These are phyloP conservation scores for Rhizomys pruinosus DNA, from an alignment of 2,113 vertebrate species.

Conservation along the genomic window DNA sequence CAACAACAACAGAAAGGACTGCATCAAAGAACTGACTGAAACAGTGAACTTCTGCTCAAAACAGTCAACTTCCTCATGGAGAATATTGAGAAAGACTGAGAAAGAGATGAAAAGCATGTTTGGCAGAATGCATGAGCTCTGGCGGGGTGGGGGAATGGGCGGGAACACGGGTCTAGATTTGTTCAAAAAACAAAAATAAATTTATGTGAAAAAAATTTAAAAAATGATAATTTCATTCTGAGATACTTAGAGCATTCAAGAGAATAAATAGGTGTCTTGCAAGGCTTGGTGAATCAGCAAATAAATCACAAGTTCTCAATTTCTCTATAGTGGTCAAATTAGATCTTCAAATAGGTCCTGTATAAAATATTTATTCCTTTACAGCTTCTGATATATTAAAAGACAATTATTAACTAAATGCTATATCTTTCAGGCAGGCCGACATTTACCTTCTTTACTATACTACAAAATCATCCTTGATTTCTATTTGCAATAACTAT, in stretches of 20 bases:
- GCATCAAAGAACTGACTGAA: conserved; percentile 16
- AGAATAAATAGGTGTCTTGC: neutral
- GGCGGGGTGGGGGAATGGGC: too few species aligned
- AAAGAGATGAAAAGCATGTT: too few species aligned
- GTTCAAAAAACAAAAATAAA: too few species aligned
- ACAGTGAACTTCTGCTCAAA: too few species aligned
- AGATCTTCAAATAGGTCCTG: neutral
- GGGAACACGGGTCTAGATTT: too few species aligned
- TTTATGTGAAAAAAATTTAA: too few species aligned
- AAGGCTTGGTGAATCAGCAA: neutral
- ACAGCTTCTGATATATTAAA: neutral
- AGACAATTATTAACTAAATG: conserved; percentile 36
- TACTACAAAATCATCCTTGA: neutral
- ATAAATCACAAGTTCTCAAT: conserved; percentile 17
- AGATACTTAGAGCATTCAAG: neutral
- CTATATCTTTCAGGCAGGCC: neutral
- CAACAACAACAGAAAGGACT: too few species aligned
- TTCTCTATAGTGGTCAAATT: conserved; percentile 10
- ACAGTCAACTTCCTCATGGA: too few species aligned
- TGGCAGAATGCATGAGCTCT: too few species aligned
- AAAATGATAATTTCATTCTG: conserved; percentile 29
- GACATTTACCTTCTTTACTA: neutral
- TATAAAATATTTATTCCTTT: conserved; percentile 4
- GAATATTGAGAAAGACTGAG: too few species aligned
- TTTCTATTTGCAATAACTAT: neutral